Evolutionary conservation across 2,888 invertebrate genomes (phyloP), one percentile per base, ranked within the genome.

Genomic region (Leptinotarsa tumamoca): DNA sequence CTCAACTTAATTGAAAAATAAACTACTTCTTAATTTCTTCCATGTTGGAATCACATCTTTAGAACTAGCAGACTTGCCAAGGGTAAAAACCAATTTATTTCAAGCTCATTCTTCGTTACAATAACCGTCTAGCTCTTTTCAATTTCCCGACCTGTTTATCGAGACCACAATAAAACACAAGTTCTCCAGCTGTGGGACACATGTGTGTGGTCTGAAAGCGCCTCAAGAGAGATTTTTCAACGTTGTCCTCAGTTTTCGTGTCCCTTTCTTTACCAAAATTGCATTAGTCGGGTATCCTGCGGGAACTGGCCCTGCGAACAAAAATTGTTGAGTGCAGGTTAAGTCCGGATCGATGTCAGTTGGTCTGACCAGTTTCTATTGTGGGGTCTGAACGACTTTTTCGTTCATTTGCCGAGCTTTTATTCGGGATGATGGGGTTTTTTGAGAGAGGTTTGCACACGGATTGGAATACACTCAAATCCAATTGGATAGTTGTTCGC

Each of bases 361-460:
- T 63, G 63, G 33, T 63, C 63, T 43, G 63, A 13, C 63, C 43
- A 43, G 63, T 63, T 63, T 63, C 43, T 33, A 63, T 63, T 63
- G 63, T 63, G n/a, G 33, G 63, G 10, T 17, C n/a, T 10, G n/a
- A 63, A 63, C n/a, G 27, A 33, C n/a, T 63, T 17, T 63, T 63
- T 43, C 33, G 33, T 10, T 63, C 18, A 17, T 33, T 63, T 43
- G 27, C 33, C 63, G 33, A 33, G 63, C 63, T 33, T n/a, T 43
- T n/a, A n/a, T 33, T 63, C 33, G 7, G 63, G 63, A n/a, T 43
- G 43, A 63, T 63, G 63, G 18, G n/a, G 7, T 63, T 43, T 63
- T 63, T 63, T 21, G 14, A 58, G 23, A 58, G 23, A 21, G 23
- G 14, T 58, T 58, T 58, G 21, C n/a, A 58, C 18, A 54, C 18